Evolutionary conservation across 2,113 vertebrate species (phyloP), one percentile per base, ranked within the genome.

Genomic region (Lamprologus sp.): DNA sequence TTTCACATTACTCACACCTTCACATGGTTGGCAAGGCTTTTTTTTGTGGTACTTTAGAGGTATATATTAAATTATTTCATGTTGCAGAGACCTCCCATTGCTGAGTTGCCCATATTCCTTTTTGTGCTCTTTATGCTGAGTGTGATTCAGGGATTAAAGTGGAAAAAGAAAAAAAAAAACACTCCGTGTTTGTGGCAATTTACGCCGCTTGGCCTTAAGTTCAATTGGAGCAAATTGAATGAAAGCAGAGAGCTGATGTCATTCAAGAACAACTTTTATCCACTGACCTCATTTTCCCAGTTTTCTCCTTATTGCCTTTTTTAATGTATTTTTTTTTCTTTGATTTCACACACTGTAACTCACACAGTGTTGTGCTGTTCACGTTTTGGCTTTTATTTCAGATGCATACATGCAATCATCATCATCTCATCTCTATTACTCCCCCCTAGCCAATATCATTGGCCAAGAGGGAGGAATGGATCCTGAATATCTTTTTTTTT

Each of bases 91-190:
- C 58, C 26, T 53, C 79, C 81, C 23, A 28, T 85, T 49, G 12
- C 77, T 58, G 60, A 77, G 49, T 26, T 83, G 53, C 77, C 87
- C 75, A 75, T 83, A 70, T 84, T 79, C 79, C 87, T 49, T 19
- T 49, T 80, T 87, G 91, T 58, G 82, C 35, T 87, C 68, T 92
- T 87, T 81, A 82, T 82, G 47, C 80, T 83, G 84, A 92, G 47
- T 87, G 75, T 82, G 90, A 94, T 87, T 84, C 63, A 42, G 82
- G 90, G 84, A 95, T 95, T 95, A 93, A 75, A 75, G 42, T 80
- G 1, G 33, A 37, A 65, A 65, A 65, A 21, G 10, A 13, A 65
- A 37, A 65, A 55, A 82, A 82, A 94, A 83, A 90, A n/a, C 80
- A 75, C 79, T 90, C 82, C 79, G 9, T 28, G 83, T 91, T 92